Percentiles rank a stretch among this genome's conserved stretches.
Evolutionary conservation across 2,888 invertebrate genomes (phyloP).

Genomic region (Drosophila tanythrix): DNA sequence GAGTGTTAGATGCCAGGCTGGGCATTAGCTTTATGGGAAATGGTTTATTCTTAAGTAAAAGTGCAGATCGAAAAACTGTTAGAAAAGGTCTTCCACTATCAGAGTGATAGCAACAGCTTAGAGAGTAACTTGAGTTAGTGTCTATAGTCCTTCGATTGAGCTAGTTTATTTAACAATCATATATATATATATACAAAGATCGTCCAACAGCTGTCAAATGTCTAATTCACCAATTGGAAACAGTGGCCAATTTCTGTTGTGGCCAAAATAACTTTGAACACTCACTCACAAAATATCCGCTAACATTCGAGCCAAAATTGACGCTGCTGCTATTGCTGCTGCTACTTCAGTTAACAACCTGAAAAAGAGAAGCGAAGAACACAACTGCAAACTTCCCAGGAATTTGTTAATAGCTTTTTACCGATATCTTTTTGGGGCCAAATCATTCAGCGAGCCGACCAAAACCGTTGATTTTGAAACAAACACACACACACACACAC

Average conservation of each 20-base stretch:
- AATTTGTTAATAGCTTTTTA: slow-evolving; percentile 81
- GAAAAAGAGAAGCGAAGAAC: slow-evolving; percentile 22
- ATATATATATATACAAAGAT: background rate
- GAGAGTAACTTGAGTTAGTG: background rate
- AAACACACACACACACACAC: slow-evolving; percentile 10
- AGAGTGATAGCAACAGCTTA: background rate
- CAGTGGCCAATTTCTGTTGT: slow-evolving; percentile 22
- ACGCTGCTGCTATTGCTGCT: slow-evolving; percentile 23
- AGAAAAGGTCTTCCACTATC: background rate
- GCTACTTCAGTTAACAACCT: slow-evolving; percentile 25
- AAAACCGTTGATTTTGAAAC: slow-evolving; percentile 74
- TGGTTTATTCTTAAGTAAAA: too few species aligned
- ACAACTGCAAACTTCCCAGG: slow-evolving; percentile 76
- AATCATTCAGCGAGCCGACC: slow-evolving; percentile 28
- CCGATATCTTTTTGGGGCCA: slow-evolving; percentile 69
- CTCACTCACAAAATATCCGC: slow-evolving; percentile 45
- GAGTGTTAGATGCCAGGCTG: background rate
- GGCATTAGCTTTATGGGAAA: background rate
- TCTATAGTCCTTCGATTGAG: background rate
- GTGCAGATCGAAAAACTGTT: background rate
- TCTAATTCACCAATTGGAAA: slow-evolving; percentile 10
- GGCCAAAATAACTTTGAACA: background rate
- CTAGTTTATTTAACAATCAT: background rate
- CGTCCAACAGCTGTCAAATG: slow-evolving; percentile 4
- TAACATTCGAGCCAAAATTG: slow-evolving; percentile 49